Percentiles rank a stretch among this genome's conserved stretches.
These are phyloP conservation scores for Takifugu ocellatus DNA, from an alignment of 2,797 vertebrate species.

Conservation along the genomic window DNA sequence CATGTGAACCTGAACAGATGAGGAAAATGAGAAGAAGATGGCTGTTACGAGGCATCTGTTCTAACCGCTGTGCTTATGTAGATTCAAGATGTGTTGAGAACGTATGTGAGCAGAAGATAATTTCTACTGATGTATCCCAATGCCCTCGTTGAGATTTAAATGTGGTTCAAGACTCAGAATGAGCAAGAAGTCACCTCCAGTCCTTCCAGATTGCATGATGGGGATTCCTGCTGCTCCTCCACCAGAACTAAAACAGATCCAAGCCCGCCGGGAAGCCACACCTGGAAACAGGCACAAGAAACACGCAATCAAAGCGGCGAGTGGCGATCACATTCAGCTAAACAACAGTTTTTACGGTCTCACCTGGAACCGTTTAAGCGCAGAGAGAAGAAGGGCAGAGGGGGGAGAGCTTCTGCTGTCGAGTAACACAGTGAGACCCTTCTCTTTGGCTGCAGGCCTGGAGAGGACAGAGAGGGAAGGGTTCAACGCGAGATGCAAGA, in stretches of 20 bases:
- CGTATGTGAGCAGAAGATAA: neutral
- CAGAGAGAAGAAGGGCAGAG: slow-evolving; percentile 57
- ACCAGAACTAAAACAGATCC: slow-evolving; percentile 74
- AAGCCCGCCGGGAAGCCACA: slow-evolving; percentile 64
- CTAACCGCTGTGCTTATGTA: too few relatives aligned
- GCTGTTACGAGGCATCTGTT: neutral
- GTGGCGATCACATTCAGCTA: slow-evolving; percentile 5
- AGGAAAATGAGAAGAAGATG: neutral
- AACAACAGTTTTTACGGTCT: slow-evolving; percentile 23
- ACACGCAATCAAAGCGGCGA: slow-evolving; percentile 21
- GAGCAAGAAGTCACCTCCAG: slow-evolving; percentile 64
- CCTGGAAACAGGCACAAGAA: slow-evolving; percentile 43
- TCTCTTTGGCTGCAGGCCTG: slow-evolving; percentile 72
- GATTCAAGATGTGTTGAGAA: too few relatives aligned
- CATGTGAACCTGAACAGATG: slow-evolving; percentile 59
- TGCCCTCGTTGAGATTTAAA: neutral
- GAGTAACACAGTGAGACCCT: slow-evolving; percentile 74
- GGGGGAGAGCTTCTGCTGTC: slow-evolving; percentile 70
- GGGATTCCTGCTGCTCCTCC: slow-evolving; percentile 67
- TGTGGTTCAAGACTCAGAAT: neutral
- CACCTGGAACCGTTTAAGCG: slow-evolving; percentile 77
- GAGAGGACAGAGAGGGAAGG: neutral
- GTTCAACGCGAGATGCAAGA: too few relatives aligned
- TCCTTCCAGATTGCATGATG: slow-evolving; percentile 50
- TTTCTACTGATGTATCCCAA: slow-evolving; percentile 1